Base-by-base conservation (phyloP, 1,140 invertebrate species). In the Cardiocondyla obscurior region DNA sequence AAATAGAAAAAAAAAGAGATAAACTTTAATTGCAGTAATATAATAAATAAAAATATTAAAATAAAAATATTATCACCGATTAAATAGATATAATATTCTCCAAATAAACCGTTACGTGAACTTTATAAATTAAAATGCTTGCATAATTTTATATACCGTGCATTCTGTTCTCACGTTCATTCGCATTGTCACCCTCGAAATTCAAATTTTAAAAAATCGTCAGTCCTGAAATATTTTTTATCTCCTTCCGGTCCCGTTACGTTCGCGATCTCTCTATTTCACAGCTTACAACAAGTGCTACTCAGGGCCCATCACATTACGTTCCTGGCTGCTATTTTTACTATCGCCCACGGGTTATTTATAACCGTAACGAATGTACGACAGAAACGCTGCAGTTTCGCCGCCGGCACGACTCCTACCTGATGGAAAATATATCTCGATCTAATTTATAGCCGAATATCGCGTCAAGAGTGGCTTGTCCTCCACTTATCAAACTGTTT, bases 291-390 rank as follows among this genome's bases (percentile, higher is more conserved):
- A 25, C 25, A 14, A 39, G 51, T 22, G 8, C 1, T 42, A 44
- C 36, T 49, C 16, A 28, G 42, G 76, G 33, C 70, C 39, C 69
- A 49, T 57, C 81, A 79, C 58, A 82, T 85, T 91, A 92, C 92
- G 89, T 85, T 88, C 90, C 92, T 93, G 91, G 86, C 57, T 72
- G 86, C 92, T 93, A 93, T 93, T 93, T 93, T 92, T 83, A 86
- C 88, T 83, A 87, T 89, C 86, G 90, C 88, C 86, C 89, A 85
- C 85, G 85, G 49, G 86, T 87, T 93, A 92, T 93, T 93, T 92
- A 91, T 92, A 92, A 89, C 82, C n/a, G 79, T 83, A 86, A 88
- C 83, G 85, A 88, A 79, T 69, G 74, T 55, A 79, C 87, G 88
- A 89, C 90, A 89, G 86, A 90, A 83, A 90, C 88, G 90, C n/a